Conservation (phyloP, 1,140 invertebrate genomes). For the Aphelenchoides fujianensis region DNA sequence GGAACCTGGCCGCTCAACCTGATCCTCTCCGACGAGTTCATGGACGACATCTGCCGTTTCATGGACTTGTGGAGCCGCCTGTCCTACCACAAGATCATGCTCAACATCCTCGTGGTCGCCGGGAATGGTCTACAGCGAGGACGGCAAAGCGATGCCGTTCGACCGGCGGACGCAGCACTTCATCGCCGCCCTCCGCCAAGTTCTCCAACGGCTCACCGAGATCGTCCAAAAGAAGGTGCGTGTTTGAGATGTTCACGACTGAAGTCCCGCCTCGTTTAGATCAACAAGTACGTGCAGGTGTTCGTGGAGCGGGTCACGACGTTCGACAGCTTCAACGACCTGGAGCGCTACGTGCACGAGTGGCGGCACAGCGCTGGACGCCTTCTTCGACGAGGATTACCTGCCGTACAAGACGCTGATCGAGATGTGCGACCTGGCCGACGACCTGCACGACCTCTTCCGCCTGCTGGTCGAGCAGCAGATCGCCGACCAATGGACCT, state of each 20-base stretch:
- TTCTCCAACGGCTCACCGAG: not conserved
- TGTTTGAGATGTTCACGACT: not conserved
- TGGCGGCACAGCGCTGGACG: not conserved
- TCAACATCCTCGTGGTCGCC: not conserved
- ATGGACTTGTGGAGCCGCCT: not conserved
- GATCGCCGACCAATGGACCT: not conserved
- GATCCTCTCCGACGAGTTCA: not conserved
- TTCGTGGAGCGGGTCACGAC: not conserved
- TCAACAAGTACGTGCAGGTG: not conserved
- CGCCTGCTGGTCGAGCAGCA: not conserved
- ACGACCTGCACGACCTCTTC: not conserved
- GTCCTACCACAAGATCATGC: not conserved
- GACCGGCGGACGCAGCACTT: not conserved
- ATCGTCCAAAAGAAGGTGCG: not conserved
- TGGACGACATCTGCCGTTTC: not conserved
- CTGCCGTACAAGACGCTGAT: not conserved
- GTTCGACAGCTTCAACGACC: not conserved
- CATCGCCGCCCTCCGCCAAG: not conserved
- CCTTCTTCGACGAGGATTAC: not conserved
- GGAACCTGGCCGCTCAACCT: not conserved
- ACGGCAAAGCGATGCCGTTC: not conserved
- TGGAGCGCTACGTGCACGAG: not conserved
- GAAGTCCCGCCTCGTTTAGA: not conserved
- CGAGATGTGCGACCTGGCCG: not conserved
- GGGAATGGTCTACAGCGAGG: not conserved